These are phyloP conservation scores for Sarcophaga caerulescens DNA, from an alignment of 2,888 invertebrate genomes.

Conservation along the genomic window DNA sequence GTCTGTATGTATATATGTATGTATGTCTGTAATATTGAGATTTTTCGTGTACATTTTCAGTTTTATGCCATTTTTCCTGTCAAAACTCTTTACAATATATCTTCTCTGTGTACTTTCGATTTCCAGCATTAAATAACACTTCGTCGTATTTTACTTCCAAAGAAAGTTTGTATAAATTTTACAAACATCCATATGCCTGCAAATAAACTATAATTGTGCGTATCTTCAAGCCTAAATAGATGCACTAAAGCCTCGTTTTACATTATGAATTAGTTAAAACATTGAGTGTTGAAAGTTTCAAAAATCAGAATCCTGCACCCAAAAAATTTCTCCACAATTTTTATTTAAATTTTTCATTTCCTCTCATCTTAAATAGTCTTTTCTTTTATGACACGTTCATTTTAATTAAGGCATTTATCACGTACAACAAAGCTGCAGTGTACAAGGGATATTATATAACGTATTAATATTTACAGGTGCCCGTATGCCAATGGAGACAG, in stretches of 20 bases:
- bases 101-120: neutral
- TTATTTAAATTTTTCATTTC: too few relatives aligned
- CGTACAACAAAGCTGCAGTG: too few relatives aligned
- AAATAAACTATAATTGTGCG: neutral
- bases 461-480: conserved; percentile 25
- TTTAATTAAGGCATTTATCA: too few relatives aligned
- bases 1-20: neutral
- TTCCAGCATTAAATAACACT: conserved; percentile 13
- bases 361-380: too few relatives aligned
- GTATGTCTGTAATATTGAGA: neutral
- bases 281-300: too few relatives aligned
- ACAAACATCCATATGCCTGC: neutral
- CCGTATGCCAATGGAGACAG: neutral
- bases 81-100: too few relatives aligned
- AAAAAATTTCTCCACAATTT: too few relatives aligned
- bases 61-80: too few relatives aligned
- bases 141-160: neutral
- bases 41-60: too few relatives aligned
- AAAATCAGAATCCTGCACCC: too few relatives aligned
- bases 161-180: neutral
- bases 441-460: conserved; percentile 18
- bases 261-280: too few relatives aligned
- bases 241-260: neutral
- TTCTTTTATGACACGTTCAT: too few relatives aligned
- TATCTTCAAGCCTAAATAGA: neutral